phyloP scores from a whole-genome alignment of 2,888 invertebrate genomes.

The Parochlus steinenii region DNA sequence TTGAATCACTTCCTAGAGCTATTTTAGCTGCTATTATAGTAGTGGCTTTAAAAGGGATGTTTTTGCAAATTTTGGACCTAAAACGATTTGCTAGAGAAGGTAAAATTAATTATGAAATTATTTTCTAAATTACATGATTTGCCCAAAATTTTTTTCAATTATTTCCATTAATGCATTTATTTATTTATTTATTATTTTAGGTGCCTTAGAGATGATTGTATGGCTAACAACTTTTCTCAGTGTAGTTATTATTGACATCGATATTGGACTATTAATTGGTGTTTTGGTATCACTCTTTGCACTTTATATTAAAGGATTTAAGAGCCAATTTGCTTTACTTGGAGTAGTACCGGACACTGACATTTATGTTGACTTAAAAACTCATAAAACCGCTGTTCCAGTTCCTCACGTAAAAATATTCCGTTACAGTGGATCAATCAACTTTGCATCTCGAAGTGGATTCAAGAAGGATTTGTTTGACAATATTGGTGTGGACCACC shows the following conservation, averaged over 20 bases:
- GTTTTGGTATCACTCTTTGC: constrained; percentile 47
- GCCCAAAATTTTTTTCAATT: too few species aligned
- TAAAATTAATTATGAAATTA: constrained; percentile 52
- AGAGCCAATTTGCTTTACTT: constrained; percentile 40
- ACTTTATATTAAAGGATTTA: constrained; percentile 47
- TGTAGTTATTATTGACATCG: constrained; percentile 58
- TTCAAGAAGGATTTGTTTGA: constrained; percentile 38
- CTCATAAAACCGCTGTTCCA: constrained; percentile 45
- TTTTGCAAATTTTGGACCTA: constrained; percentile 50
- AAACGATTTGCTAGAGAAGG: constrained; percentile 45
- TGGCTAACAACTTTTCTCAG: constrained; percentile 59
- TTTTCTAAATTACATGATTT: too few species aligned
- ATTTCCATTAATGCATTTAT: too few species aligned
- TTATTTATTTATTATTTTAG: too few species aligned
- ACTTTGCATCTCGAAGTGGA: constrained; percentile 43
- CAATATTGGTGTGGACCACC: constrained; percentile 33
- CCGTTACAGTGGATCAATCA: constrained; percentile 48
- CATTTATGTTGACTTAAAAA: constrained; percentile 44
- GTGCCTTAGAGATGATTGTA: constrained; percentile 47
- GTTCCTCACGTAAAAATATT: constrained; percentile 47
- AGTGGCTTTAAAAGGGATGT: constrained; percentile 62
- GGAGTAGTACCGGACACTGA: constrained; percentile 46
- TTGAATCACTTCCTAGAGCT: constrained; percentile 55
- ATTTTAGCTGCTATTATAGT: constrained; percentile 51
- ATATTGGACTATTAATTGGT: constrained; percentile 51